A percentile compares a stretch with the other conserved stretches of the same genome.
phyloP scores from a whole-genome alignment of 2,797 vertebrate species.

The Lepilemur septentrionalis region DNA sequence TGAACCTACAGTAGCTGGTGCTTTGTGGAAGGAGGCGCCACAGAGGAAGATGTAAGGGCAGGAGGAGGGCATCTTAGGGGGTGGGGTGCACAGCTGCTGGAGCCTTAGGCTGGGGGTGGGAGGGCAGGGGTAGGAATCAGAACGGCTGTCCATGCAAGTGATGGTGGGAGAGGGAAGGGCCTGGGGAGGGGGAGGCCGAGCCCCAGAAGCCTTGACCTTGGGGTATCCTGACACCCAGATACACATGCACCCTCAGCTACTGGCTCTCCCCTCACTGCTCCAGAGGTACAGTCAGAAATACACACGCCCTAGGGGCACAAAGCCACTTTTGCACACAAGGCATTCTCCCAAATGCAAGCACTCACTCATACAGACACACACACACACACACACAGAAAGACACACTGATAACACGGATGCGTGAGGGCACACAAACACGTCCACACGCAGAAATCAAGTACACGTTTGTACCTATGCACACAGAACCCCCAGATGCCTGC shows the following conservation, averaged over 20 bases:
- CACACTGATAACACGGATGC: not conserved
- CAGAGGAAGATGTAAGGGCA: not conserved
- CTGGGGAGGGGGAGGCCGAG: not conserved
- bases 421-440: accelerated
- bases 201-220: not conserved
- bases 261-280: not conserved
- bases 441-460: not conserved
- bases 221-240: too few relatives aligned
- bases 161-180: not conserved
- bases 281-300: not conserved
- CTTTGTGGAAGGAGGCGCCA: not conserved
- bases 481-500: not conserved
- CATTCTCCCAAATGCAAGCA: not conserved
- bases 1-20: not conserved
- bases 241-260: not conserved
- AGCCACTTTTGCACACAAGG: not conserved
- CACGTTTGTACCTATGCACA: not conserved
- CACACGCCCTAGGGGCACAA: not conserved
- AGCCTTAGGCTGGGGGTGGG: not conserved
- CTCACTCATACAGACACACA: not conserved
- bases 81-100: not conserved
- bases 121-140: not conserved
- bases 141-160: not conserved
- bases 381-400: not conserved
- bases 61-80: not conserved